Evolutionary conservation across 2,113 vertebrate species (phyloP), one percentile per base, ranked within the genome.

Genomic region (Lycaon pictus): DNA sequence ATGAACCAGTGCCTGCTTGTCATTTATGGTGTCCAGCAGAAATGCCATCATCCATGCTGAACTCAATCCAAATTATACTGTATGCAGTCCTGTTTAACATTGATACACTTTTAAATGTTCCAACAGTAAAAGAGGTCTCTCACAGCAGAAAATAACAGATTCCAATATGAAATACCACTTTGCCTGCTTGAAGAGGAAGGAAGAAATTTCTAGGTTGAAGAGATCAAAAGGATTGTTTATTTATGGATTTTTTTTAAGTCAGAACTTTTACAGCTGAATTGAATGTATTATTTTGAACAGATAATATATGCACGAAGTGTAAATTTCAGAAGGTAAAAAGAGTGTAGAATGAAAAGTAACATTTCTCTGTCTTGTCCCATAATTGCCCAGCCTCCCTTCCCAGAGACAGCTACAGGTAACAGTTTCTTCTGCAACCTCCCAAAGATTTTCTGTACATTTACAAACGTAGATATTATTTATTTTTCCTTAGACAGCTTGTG

Each of bases 41-140:
- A 96, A 63, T 10, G 53, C 63, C 11, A 60, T 23, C 22, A 58
- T 27, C 51, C 51, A 20, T 3, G 25, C 35, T 69, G 55, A 76
- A 35, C 20, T 67, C 58, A 65, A 80, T n/a, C n/a, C 25, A 88
- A 48, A 65, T 56, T 32, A 16, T 51, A 72, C 43, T 77, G 19
- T 12, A 35, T 55, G 43, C 51, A n/a, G 0, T 6, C 7, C 17
- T 90, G 72, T 20, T 91, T 88, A 58, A 13, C 5, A 92, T 1
- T 65, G 32, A 88, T 32, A 91, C 58, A 87, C 8, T 43, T 56
- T 84, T 76, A 95, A 93, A 55, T 86, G 7, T 58, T 93, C 79
- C 83, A 58, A 55, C 3, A 83, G 27, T 37, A 5, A 51, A 80
- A 51, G 55, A 89, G 56, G 23, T 60, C 71, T 37, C 56, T 79